Evolutionary conservation across 2,113 vertebrate genomes (phyloP), one percentile per base, ranked within the genome.

Genomic region (Melanerpes formicivorus): DNA sequence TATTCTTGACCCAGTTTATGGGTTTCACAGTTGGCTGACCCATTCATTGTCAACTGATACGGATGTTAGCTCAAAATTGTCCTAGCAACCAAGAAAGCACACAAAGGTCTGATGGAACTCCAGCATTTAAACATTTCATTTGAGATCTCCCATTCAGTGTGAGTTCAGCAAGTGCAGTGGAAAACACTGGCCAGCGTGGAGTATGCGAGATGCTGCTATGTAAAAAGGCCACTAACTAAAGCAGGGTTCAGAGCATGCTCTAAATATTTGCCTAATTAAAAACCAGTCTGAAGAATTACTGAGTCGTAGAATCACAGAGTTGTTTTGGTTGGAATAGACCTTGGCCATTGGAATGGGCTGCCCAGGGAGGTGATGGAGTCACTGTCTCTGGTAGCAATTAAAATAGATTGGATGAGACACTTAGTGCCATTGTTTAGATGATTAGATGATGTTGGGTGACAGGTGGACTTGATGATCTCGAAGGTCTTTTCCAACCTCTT

Each of bases 21-120:
- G 72, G 40, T 92, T 95, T 96, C 92, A 96, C 94, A 90, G 77
- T 94, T 96, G 93, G 94, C 93, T 95, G 90, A 96, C 86, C 86
- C 32, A 34, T 65, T 83, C 74, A 30, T 56, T 76, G 82, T 93
- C 80, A 94, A 88, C 69, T 64, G 78, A 94, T 92, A 87, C 7
- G 25, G 84, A 95, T 92, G 84, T 91, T 87, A 89, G 72, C 60
- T 80, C 69, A 92, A 27, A 91, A 88, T 80, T 78, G 55, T 80
- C 95, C 82, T 95, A 96, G 96, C 93, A 95, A 96, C 94, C 73
- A 78, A 71, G 87, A 87, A 96, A 96, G 81, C 93, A 93, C 82
- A 90, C 89, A 83, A 70, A 92, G 91, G 89, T 85, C 93, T 94
- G 71, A 93, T 85, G 69, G 65, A 87, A 88, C 62, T 76, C 29